Percentiles rank a stretch among this genome's conserved stretches.
These are phyloP conservation scores for Tragelaphus imberbis DNA, from an alignment of 2,113 vertebrate genomes.

Conservation along the genomic window DNA sequence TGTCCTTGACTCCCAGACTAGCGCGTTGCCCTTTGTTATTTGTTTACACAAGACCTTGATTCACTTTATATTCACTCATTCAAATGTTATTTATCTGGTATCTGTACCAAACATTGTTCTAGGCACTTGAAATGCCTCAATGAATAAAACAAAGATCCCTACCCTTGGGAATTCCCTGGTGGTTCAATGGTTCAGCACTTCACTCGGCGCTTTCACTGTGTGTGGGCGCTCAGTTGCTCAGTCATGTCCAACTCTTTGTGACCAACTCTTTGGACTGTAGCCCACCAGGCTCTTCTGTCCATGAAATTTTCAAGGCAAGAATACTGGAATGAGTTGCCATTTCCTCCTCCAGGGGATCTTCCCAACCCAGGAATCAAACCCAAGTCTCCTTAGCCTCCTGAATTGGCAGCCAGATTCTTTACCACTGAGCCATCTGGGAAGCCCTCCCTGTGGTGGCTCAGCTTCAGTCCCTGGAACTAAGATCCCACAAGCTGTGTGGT, in stretches of 20 bases:
- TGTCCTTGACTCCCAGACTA: neutral
- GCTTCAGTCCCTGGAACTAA: neutral
- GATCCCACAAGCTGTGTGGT: neutral
- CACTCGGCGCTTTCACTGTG: rapidly evolving
- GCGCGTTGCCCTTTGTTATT: neutral
- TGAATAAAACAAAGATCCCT: neutral
- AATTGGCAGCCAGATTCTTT: neutral
- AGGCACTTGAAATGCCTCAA: neutral
- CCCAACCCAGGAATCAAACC: neutral
- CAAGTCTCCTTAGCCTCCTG: neutral
- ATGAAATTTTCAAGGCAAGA: neutral
- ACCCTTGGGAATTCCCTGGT: neutral
- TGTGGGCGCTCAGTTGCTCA: rapidly evolving
- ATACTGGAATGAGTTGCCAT: neutral
- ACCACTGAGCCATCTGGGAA: neutral
- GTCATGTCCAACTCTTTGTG: neutral
- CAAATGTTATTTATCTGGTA: neutral
- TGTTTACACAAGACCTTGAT: neutral
- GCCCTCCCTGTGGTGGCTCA: neutral
- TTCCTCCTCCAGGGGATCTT: neutral
- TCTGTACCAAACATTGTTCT: neutral
- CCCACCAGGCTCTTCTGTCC: neutral
- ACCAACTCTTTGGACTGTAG: neutral
- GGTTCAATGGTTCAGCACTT: neutral
- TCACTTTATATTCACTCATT: neutral